Conservation (phyloP, 2,797 vertebrate species). For the Pitangus sulphuratus region DNA sequence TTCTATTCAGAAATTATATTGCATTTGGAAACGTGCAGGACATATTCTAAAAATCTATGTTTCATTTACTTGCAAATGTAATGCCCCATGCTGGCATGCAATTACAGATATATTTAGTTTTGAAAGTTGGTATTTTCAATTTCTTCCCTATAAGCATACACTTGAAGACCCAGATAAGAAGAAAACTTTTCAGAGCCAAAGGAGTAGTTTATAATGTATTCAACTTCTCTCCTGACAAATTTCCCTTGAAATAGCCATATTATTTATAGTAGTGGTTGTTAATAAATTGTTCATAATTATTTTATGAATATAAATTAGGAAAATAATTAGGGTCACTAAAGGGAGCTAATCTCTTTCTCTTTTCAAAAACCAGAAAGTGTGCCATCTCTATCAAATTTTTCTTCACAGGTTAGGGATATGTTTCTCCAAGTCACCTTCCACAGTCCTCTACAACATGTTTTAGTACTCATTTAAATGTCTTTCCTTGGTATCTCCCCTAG, state of each 20-base stretch:
- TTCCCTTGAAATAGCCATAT: neutral
- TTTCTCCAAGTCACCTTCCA: neutral
- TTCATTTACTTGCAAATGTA: neutral
- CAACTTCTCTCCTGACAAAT: neutral
- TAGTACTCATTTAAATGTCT: neutral
- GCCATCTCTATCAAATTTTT: neutral
- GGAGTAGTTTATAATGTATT: neutral
- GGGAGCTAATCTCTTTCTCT: neutral
- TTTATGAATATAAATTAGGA: neutral
- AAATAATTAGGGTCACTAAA: neutral
- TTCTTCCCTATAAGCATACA: neutral
- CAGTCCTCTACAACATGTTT: neutral
- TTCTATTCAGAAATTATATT: neutral
- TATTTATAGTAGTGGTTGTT: neutral
- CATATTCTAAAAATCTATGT: neutral
- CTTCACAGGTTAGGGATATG: neutral
- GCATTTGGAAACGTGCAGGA: neutral
- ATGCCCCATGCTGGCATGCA: neutral
- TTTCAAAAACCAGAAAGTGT: neutral
- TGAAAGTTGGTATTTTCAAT: neutral
- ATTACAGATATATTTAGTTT: neutral
- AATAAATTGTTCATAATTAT: neutral
- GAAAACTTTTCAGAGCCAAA: neutral
- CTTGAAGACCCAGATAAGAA: neutral
- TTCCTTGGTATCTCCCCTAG: neutral